A percentile compares a stretch with the other conserved stretches of the same genome.
These are phyloP conservation scores for Rhinopomastus cyanomelas DNA, from an alignment of 2,113 vertebrate genomes.

Conservation along the genomic window DNA sequence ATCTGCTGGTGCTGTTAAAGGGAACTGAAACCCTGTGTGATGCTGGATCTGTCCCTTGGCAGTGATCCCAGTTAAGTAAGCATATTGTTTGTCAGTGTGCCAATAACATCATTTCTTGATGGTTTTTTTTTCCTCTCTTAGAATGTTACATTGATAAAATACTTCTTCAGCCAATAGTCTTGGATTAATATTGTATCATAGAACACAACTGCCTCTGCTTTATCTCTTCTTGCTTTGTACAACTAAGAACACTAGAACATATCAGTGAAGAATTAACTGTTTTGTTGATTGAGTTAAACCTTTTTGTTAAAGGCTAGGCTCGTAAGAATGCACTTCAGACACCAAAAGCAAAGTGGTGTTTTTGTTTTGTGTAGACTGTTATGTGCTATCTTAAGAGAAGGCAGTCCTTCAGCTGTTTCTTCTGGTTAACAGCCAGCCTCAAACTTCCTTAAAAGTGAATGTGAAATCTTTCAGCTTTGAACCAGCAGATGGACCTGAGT, in stretches of 20 bases:
- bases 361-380: not conserved
- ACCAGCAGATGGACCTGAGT: not conserved
- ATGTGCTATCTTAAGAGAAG: not conserved
- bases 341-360: not conserved
- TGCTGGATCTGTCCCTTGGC: slow-evolving; percentile 50
- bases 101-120: slow-evolving; percentile 38
- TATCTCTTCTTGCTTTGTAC: not conserved
- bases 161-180: slow-evolving; percentile 4
- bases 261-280: not conserved
- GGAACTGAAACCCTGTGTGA: slow-evolving; percentile 30
- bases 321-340: not conserved
- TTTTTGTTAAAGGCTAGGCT: not conserved
- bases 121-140: slow-evolving; percentile 45
- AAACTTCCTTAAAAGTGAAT: not conserved
- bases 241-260: not conserved
- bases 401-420: not conserved
- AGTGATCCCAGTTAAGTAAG: slow-evolving; percentile 34
- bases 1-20: slow-evolving; percentile 37
- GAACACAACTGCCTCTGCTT: not conserved
- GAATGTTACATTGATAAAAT: slow-evolving; percentile 48
- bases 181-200: not conserved
- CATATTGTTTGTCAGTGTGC: slow-evolving; percentile 52
- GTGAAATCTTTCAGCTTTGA: not conserved
- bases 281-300: not conserved
- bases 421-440: not conserved